Conservation (phyloP, 2,113 vertebrate genomes). For the Oenanthe oenanthe region DNA sequence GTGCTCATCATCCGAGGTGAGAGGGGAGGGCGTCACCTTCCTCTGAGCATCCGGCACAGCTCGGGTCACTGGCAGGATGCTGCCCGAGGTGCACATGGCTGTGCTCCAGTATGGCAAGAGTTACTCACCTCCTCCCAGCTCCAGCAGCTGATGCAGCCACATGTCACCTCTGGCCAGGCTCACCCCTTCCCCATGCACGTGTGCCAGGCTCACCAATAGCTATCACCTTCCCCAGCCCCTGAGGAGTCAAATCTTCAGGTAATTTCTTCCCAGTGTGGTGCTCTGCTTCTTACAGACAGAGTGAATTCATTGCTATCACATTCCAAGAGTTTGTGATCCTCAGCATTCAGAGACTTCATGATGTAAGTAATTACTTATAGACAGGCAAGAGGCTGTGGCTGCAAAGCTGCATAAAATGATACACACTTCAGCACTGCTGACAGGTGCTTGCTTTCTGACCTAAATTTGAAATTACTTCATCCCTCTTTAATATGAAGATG, state of each 20-base stretch:
- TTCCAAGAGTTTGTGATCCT: neutral
- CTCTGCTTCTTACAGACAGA: neutral
- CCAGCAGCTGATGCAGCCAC: neutral
- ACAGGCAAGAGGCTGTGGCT: neutral
- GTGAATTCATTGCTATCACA: neutral
- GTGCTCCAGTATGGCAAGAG: neutral
- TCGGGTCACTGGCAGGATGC: conserved; percentile 9
- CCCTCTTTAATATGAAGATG: neutral
- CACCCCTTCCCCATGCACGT: neutral
- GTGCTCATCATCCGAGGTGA: neutral
- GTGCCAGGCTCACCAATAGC: neutral
- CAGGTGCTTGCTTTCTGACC: neutral
- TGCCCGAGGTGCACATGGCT: neutral
- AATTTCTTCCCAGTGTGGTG: neutral
- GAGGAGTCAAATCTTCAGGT: neutral
- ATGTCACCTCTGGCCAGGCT: neutral
- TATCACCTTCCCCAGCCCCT: neutral
- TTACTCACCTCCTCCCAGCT: neutral
- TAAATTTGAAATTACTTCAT: neutral
- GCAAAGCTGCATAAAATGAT: neutral
- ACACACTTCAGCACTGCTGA: neutral
- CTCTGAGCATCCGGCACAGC: conserved; percentile 27
- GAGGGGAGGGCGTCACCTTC: conserved; percentile 60
- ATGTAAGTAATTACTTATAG: neutral
- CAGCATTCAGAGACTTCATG: neutral